Evolutionary conservation across 1,140 invertebrate genomes (phyloP), one percentile per base, ranked within the genome.

Genomic region (Drosophila insularis): DNA sequence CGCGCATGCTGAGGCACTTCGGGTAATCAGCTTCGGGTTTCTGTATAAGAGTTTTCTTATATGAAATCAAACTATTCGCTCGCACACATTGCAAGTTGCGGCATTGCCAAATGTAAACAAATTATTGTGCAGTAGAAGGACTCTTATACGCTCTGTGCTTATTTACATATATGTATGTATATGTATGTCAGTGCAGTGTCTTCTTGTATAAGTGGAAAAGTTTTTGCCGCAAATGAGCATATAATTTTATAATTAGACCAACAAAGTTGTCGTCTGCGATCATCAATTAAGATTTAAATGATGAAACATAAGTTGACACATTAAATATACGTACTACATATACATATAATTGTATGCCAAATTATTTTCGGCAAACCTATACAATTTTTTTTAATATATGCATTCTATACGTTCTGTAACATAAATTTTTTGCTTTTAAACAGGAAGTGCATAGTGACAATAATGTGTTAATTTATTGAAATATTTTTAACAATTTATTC

Each of bases 261-360:
- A 61, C 55, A 7, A 37, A 37, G 68, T 73, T 64, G 43, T 87
- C 56, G 60, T 40, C 82, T 81, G 67, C 71, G 68, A 75, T 73
- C 70, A 72, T 79, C 79, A 86, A 86, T 79, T 70, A 79, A 76
- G 68, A 79, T 82, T 82, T 87, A 79, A 66, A 70, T 62, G 75
- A 68, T 87, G 82, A 87, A 87, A 86, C 67, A 78, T 64, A 75
- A 87, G 82, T 75, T 81, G 81, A 73, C 68, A 74, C 63, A 84
- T 80, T 5, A 19, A 70, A 72, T 55, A 63, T 64, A 63, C 17
- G 10, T 46, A 46, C 6, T 8, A 21, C 32, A 54, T 72, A 63
- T 66, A 32, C 43, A 65, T 11, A 27, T 58, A 63, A 19, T 32
- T 65, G 43, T 68, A 62, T 27, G 50, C 21, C 35, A 46, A 55